Evolutionary conservation across 1,140 invertebrate species (phyloP).

Genomic region (Pseudomyrmex dendroicus): DNA sequence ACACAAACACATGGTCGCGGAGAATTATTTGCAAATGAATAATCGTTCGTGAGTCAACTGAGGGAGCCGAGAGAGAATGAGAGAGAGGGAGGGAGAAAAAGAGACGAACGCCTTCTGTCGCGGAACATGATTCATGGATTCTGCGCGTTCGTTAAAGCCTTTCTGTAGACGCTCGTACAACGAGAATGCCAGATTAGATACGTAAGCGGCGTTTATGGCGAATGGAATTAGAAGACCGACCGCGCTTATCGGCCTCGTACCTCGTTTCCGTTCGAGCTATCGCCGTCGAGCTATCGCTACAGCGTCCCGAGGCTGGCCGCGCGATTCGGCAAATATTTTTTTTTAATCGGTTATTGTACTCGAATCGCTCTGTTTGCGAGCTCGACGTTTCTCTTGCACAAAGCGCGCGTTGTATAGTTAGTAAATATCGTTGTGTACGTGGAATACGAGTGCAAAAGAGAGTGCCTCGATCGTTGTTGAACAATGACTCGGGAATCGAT

Average conservation of each 20-base stretch:
- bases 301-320: constrained; percentile 10
- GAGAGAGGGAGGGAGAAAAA: constrained; percentile 6
- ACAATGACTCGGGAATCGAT: constrained; percentile 35
- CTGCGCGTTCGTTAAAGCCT: constrained; percentile 70
- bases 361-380: constrained; percentile 48
- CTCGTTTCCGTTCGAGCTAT: constrained; percentile 74
- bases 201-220: constrained; percentile 74
- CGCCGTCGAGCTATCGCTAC: constrained; percentile 60
- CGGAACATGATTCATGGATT: constrained; percentile 74
- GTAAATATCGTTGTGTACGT: constrained; percentile 8
- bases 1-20: constrained; percentile 32
- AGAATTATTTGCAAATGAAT: constrained; percentile 74
- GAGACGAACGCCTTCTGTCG: constrained; percentile 55
- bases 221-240: constrained; percentile 74
- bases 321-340: constrained; percentile 52
- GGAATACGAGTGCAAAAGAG: neutral
- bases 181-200: constrained; percentile 76
- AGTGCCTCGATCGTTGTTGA: constrained; percentile 34
- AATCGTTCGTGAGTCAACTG: constrained; percentile 71
- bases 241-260: constrained; percentile 67
- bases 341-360: constrained; percentile 50
- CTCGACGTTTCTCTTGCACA: constrained; percentile 32
- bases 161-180: constrained; percentile 62
- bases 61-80: neutral
- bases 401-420: constrained; percentile 13